phyloP scores from a whole-genome alignment of 2,888 invertebrate species.

The Pherbina coryleti region DNA sequence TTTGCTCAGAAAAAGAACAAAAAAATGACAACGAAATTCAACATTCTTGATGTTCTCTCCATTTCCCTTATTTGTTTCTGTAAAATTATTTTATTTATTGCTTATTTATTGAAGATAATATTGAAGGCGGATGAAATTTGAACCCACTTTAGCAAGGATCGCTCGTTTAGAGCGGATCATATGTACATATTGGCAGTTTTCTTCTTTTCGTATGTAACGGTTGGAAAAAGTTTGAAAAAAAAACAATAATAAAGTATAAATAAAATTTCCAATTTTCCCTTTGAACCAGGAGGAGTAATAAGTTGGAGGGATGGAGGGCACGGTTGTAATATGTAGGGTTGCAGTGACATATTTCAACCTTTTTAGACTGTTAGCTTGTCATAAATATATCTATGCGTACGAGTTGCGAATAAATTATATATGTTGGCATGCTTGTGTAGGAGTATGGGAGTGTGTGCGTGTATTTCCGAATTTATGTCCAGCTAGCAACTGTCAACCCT shows the following conservation, averaged over 20 bases:
- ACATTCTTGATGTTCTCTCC: no score
- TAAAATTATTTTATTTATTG: no score
- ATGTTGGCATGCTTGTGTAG: not conserved
- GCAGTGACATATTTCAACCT: slow-evolving; percentile 8
- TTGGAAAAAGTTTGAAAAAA: slow-evolving; percentile 45
- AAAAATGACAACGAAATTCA: no score
- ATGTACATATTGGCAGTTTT: slow-evolving; percentile 10
- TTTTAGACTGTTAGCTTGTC: slow-evolving; percentile 23
- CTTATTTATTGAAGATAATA: no score
- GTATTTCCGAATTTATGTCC: not conserved
- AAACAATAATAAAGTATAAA: slow-evolving; percentile 46
- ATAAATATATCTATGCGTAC: slow-evolving; percentile 8
- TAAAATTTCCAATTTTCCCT: slow-evolving; percentile 24
- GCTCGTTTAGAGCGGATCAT: not conserved
- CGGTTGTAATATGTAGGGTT: not conserved
- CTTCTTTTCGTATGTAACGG: slow-evolving; percentile 62
- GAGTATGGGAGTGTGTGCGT: not conserved
- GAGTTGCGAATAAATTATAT: no score
- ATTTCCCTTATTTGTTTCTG: no score
- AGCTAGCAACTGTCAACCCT: slow-evolving; percentile 23
- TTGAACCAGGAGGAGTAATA: not conserved
- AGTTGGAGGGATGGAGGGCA: not conserved
- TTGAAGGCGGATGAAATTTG: no score
- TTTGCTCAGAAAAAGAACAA: no score
- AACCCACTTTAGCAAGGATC: not conserved